These are phyloP conservation scores for Rhorus exstirpatorius DNA, from an alignment of 2,888 invertebrate species.

Conservation along the genomic window DNA sequence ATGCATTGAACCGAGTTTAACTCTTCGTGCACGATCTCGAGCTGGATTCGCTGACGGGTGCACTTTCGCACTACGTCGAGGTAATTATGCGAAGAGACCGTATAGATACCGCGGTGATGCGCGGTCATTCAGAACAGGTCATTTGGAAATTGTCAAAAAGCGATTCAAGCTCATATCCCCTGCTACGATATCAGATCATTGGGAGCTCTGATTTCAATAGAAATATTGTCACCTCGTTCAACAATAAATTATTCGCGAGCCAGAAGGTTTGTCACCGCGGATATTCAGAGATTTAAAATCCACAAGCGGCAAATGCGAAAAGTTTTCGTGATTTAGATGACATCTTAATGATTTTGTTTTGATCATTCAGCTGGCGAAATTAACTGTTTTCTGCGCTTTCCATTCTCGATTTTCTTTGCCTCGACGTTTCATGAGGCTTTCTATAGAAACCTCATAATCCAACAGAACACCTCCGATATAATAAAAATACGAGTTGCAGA, in stretches of 20 bases:
- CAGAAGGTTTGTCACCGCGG: neutral
- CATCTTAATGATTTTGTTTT: neutral
- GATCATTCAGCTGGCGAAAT: neutral
- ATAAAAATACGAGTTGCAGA: neutral
- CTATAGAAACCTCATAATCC: too few relatives aligned
- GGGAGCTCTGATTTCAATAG: neutral
- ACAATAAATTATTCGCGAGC: neutral
- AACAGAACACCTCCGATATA: too few relatives aligned
- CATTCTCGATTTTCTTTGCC: neutral
- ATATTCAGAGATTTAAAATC: neutral
- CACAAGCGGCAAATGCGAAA: neutral
- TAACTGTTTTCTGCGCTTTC: neutral
- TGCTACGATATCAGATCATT: neutral
- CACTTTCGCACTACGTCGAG: neutral
- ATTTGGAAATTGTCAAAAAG: constrained; percentile 15
- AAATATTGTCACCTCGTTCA: neutral
- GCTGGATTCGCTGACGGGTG: constrained; percentile 7
- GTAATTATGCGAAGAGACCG: constrained; percentile 3
- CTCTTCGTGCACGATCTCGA: constrained; percentile 46
- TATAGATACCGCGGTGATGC: neutral
- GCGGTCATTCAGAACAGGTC: constrained; percentile 18
- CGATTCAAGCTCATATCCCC: neutral
- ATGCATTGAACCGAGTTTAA: constrained; percentile 44
- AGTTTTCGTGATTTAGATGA: neutral
- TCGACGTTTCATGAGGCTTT: neutral